Evolutionary conservation across 2,888 invertebrate species (phyloP).

Genomic region (Eristalinus aeneus): DNA sequence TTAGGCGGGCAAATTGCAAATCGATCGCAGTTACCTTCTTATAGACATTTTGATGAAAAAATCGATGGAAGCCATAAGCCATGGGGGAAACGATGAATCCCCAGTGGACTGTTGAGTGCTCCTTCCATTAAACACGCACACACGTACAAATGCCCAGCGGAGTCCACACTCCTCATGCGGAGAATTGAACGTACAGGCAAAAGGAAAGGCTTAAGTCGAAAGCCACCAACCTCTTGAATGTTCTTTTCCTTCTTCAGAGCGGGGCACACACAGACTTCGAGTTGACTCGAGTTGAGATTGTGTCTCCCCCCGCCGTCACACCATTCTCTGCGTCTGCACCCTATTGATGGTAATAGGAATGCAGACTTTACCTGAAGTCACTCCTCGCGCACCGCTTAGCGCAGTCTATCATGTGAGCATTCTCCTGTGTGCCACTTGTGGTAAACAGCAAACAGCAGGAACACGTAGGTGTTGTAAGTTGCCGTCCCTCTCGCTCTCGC

Average conservation of each 20-base stretch:
- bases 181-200: neutral
- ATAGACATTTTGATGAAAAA: conserved; percentile 42
- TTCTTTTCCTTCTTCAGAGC: conserved; percentile 45
- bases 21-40: neutral
- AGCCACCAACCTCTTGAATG: conserved; percentile 68
- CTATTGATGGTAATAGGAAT: conserved; percentile 51
- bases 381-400: conserved; percentile 24
- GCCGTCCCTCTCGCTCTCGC: neutral
- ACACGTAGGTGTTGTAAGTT: conserved; percentile 70
- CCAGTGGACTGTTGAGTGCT: conserved; percentile 33
- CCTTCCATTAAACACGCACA: neutral
- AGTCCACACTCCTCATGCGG: neutral
- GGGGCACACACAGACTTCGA: neutral
- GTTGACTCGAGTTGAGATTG: neutral
- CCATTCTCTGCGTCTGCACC: conserved; percentile 26
- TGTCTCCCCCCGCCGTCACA: neutral
- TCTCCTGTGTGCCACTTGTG: conserved; percentile 64
- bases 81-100: neutral
- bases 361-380: conserved; percentile 57
- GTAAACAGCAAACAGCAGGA: conserved; percentile 59
- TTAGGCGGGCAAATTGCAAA: conserved; percentile 59
- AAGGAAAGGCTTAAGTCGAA: conserved; percentile 64
- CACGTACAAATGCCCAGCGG: neutral
- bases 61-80: conserved; percentile 19
- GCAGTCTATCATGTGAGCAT: conserved; percentile 36